These are phyloP conservation scores for Leucosticte australis DNA, from an alignment of 2,113 vertebrate genomes.

Conservation along the genomic window DNA sequence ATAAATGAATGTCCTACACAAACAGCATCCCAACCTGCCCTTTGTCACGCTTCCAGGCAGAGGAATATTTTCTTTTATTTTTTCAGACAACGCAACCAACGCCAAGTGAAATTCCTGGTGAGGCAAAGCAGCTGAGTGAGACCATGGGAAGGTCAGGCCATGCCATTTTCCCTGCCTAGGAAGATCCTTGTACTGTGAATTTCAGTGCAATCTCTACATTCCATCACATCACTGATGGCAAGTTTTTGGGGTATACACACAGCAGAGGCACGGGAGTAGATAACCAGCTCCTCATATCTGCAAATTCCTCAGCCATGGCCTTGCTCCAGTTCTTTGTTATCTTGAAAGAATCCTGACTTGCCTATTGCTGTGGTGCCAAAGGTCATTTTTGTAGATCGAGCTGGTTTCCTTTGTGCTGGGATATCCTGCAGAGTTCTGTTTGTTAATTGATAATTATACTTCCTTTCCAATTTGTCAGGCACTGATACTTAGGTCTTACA, in stretches of 20 bases:
- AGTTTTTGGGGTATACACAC: background rate
- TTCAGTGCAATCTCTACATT: conserved; percentile 22
- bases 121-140: background rate
- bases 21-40: background rate
- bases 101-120: background rate
- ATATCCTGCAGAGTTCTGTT: conserved; percentile 9
- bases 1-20: background rate
- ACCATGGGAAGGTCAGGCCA: background rate
- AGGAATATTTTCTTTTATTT: background rate
- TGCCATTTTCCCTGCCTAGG: background rate
- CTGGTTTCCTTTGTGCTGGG: background rate
- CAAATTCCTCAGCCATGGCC: conserved; percentile 47
- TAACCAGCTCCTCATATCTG: conserved; percentile 54
- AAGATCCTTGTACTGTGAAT: background rate
- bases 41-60: background rate
- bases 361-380: background rate
- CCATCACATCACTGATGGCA: background rate
- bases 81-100: background rate
- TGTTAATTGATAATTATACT: conserved; percentile 14
- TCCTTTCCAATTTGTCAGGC: conserved; percentile 21
- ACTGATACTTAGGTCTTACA: background rate
- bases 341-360: conserved; percentile 9
- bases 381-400: conserved; percentile 4
- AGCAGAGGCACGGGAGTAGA: conserved; percentile 18
- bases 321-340: conserved; percentile 27